Evolutionary conservation across 2,113 vertebrate genomes (phyloP).

Genomic region (Arenaria interpres): DNA sequence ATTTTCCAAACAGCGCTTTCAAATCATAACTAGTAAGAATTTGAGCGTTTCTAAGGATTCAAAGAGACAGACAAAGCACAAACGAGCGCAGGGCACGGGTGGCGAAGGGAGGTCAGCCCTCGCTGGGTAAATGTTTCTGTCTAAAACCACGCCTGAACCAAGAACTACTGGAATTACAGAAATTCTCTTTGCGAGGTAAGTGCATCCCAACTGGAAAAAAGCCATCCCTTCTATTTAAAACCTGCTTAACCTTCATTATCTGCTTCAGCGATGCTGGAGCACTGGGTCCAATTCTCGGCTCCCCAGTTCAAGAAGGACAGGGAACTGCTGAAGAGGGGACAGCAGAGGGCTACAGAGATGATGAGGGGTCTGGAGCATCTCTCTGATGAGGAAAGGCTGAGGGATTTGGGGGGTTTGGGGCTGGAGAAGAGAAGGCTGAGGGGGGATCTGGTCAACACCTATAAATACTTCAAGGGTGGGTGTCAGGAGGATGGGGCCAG

Average conservation of each 20-base stretch:
- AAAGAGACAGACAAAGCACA: background rate
- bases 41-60: rapidly evolving
- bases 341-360: too few species aligned
- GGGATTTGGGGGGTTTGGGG: too few species aligned
- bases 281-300: too few species aligned
- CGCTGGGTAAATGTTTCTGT: rapidly evolving
- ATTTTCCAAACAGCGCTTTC: rapidly evolving
- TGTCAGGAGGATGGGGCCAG: too few species aligned
- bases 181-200: background rate
- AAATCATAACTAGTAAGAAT: rapidly evolving
- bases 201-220: rapidly evolving
- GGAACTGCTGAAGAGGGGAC: too few species aligned
- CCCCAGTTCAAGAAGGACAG: too few species aligned
- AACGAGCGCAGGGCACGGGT: rapidly evolving
- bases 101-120: background rate
- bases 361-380: too few species aligned
- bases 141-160: background rate
- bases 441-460: too few species aligned
- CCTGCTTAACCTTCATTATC: rapidly evolving
- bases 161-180: background rate
- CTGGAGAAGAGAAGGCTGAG: too few species aligned
- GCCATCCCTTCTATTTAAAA: rapidly evolving
- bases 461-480: too few species aligned
- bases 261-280: background rate
- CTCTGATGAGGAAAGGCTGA: too few species aligned